Conservation (phyloP, 2,888 invertebrate genomes). For the Microchrysa polita region DNA sequence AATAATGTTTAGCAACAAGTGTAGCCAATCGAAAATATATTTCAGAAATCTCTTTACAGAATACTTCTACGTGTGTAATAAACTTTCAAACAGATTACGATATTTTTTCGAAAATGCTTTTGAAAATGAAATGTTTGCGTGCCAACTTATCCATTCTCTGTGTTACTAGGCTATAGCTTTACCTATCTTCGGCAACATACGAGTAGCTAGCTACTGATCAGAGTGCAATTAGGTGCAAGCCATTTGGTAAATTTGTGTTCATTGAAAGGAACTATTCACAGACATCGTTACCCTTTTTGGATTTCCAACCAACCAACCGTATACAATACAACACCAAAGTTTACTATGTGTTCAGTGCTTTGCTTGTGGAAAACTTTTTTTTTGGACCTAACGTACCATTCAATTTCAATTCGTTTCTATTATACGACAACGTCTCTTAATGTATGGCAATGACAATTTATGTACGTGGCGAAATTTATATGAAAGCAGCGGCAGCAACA, state of each 20-base stretch:
- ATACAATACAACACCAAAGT: too few species aligned
- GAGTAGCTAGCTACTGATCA: background rate
- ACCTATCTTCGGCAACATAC: background rate
- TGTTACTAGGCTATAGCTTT: background rate
- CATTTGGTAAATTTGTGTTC: constrained; percentile 38
- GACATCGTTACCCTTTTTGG: background rate
- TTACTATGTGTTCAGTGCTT: background rate
- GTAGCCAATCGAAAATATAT: background rate
- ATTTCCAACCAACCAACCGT: background rate
- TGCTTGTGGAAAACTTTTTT: background rate
- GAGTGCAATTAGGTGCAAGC: constrained; percentile 41
- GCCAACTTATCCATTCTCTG: background rate
- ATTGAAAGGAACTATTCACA: constrained; percentile 10
- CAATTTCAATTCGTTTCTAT: constrained; percentile 14
- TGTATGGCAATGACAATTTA: constrained; percentile 12
- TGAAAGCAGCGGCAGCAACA: too few species aligned
- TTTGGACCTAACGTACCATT: constrained; percentile 22
- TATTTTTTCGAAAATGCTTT: background rate
- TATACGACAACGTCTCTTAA: constrained; percentile 16
- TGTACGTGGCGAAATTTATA: background rate
- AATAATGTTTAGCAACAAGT: too few species aligned
- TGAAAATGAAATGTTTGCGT: background rate
- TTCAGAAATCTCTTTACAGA: background rate
- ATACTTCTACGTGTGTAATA: background rate
- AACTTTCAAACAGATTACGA: background rate